Percentiles rank a stretch among this genome's conserved stretches.
These are phyloP conservation scores for Ctenosaura bakeri DNA, from an alignment of 2,797 vertebrate species.

Conservation along the genomic window DNA sequence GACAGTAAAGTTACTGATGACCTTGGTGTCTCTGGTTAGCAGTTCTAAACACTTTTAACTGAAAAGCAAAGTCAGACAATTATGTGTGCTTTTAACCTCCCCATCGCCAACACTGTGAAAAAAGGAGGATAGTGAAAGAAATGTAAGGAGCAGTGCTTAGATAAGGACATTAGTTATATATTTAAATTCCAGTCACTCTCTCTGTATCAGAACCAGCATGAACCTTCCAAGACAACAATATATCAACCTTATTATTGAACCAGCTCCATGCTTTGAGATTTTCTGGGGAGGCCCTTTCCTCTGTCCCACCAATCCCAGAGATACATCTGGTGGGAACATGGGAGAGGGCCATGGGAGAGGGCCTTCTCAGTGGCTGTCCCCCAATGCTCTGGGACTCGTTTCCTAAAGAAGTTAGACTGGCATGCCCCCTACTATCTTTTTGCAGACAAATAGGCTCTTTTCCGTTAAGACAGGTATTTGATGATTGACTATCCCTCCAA, in stretches of 20 bases:
- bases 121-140: slow-evolving; percentile 16
- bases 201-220: slow-evolving; percentile 21
- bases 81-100: slow-evolving; percentile 63
- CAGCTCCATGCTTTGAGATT: too few relatives aligned
- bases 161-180: slow-evolving; percentile 27
- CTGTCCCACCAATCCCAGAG: too few relatives aligned
- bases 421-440: too few relatives aligned
- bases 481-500: too few relatives aligned
- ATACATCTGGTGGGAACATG: too few relatives aligned
- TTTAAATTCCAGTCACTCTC: slow-evolving; percentile 36
- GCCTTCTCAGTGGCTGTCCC: too few relatives aligned
- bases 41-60: slow-evolving; percentile 71
- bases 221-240: slow-evolving; percentile 53
- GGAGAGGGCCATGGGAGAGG: too few relatives aligned
- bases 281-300: too few relatives aligned
- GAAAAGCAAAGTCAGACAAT: slow-evolving; percentile 77
- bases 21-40: slow-evolving; percentile 61
- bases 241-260: slow-evolving; percentile 42
- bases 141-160: slow-evolving; percentile 37
- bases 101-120: slow-evolving; percentile 32
- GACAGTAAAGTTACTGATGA: slow-evolving; percentile 74
- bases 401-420: too few relatives aligned
- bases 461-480: too few relatives aligned
- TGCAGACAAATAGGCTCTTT: too few relatives aligned
- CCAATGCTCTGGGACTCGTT: too few relatives aligned